Conservation (phyloP, 2,113 vertebrate species). For the Dolichotis patagonum region DNA sequence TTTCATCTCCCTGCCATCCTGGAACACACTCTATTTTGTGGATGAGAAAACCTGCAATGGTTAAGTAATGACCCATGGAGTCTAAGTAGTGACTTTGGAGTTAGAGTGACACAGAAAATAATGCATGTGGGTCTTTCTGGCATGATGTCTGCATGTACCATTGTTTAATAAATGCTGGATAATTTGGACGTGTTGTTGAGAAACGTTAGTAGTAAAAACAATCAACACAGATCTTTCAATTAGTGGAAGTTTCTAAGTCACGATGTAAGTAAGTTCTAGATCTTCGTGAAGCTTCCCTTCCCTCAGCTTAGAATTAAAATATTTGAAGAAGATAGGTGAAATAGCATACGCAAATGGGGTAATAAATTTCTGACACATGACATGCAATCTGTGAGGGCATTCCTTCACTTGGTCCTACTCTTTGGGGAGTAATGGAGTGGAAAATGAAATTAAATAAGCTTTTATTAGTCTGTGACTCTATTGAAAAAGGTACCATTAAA, state of each 20-base stretch:
- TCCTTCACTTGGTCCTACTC: conserved; percentile 51
- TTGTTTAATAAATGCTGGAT: background rate
- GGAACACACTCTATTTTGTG: background rate
- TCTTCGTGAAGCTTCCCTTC: conserved; percentile 20
- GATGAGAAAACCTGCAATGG: background rate
- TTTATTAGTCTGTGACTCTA: conserved; percentile 31
- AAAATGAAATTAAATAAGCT: conserved; percentile 68
- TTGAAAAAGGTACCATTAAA: conserved; percentile 40
- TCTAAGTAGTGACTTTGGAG: background rate
- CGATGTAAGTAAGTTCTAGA: background rate
- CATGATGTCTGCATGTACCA: background rate
- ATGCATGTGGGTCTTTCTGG: background rate
- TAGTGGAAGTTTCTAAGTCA: background rate
- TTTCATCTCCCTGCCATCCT: background rate
- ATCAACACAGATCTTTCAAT: background rate
- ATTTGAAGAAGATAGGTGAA: conserved; percentile 25
- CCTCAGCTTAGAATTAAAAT: conserved; percentile 46
- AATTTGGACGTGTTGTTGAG: conserved; percentile 20
- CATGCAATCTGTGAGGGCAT: conserved; percentile 5
- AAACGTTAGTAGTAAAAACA: background rate
- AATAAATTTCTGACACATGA: conserved; percentile 1
- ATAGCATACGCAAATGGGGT: background rate
- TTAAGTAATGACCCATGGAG: background rate
- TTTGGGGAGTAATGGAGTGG: conserved; percentile 42
- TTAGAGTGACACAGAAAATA: background rate